phyloP scores from a whole-genome alignment of 2,113 vertebrate species.

The Ictidomys tridecemlineatus region DNA sequence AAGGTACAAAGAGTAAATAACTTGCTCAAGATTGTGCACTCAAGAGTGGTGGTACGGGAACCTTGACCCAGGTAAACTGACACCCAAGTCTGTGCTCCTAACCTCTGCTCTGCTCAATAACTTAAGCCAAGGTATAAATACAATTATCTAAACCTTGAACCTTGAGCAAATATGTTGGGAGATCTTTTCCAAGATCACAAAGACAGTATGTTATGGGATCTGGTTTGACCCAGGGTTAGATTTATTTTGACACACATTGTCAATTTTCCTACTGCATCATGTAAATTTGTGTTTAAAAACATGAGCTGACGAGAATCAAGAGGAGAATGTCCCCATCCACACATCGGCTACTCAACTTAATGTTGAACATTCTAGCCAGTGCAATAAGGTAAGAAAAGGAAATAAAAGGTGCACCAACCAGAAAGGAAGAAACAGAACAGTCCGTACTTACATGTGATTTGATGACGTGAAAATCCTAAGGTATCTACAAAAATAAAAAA shows the following conservation, averaged over 20 bases:
- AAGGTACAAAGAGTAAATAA: neutral
- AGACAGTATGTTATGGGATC: neutral
- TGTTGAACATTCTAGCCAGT: neutral
- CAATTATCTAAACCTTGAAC: neutral
- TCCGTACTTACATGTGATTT: neutral
- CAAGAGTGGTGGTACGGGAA: neutral
- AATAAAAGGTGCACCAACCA: neutral
- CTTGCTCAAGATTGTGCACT: neutral
- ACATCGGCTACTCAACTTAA: neutral
- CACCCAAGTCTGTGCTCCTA: neutral
- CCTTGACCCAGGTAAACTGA: neutral
- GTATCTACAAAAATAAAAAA: neutral
- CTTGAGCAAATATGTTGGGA: neutral
- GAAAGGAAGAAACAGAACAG: slow-evolving; percentile 1
- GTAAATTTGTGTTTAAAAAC: slow-evolving; percentile 12
- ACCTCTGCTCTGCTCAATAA: neutral
- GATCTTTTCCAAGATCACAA: neutral
- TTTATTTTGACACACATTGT: neutral
- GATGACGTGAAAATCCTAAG: neutral
- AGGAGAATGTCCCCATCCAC: neutral
- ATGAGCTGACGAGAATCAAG: neutral
- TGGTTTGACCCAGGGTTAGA: neutral
- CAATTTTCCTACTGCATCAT: neutral
- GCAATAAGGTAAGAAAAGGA: neutral
- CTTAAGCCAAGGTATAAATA: neutral